Conservation (phyloP, 2,797 vertebrate genomes). For the Pempheris klunzingeri region DNA sequence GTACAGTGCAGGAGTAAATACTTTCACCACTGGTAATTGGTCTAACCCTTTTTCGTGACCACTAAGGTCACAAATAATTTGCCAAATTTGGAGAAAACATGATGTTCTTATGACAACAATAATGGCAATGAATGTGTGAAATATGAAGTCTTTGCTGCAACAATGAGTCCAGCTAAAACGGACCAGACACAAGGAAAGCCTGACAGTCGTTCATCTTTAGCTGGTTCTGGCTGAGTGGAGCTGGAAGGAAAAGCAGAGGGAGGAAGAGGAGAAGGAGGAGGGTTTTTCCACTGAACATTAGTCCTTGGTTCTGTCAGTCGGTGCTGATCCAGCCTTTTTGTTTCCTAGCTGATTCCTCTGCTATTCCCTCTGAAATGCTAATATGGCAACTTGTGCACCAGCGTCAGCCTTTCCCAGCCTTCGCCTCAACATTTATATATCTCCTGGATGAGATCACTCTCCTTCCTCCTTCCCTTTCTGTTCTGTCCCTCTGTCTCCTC, state of each 20-base stretch:
- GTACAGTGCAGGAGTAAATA: not conserved
- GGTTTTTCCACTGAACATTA: constrained; percentile 62
- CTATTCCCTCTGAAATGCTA: constrained; percentile 84
- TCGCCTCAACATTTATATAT: constrained; percentile 68
- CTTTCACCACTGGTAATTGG: not conserved
- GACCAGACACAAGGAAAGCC: constrained; percentile 39
- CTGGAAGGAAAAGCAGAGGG: constrained; percentile 49
- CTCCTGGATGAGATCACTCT: constrained; percentile 58
- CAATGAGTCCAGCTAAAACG: constrained; percentile 48
- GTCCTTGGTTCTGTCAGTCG: constrained; percentile 79
- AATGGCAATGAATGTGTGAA: constrained; percentile 17
- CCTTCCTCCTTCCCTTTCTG: constrained; percentile 17
- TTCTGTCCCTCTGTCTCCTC: constrained; percentile 29
- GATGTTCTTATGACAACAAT: constrained; percentile 8
- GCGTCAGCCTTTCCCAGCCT: constrained; percentile 74
- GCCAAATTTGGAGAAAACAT: not conserved
- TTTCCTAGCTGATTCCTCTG: constrained; percentile 72
- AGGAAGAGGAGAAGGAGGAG: constrained; percentile 23
- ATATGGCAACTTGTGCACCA: constrained; percentile 76
- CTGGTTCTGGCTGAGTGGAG: constrained; percentile 55
- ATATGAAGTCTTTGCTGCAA: constrained; percentile 37
- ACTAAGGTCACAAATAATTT: not conserved
- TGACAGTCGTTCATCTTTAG: constrained; percentile 61
- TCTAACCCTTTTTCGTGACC: constrained; percentile 3
- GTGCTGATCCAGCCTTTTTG: constrained; percentile 82